phyloP scores from a whole-genome alignment of 2,888 invertebrate species.

The Steromphala cineraria region DNA sequence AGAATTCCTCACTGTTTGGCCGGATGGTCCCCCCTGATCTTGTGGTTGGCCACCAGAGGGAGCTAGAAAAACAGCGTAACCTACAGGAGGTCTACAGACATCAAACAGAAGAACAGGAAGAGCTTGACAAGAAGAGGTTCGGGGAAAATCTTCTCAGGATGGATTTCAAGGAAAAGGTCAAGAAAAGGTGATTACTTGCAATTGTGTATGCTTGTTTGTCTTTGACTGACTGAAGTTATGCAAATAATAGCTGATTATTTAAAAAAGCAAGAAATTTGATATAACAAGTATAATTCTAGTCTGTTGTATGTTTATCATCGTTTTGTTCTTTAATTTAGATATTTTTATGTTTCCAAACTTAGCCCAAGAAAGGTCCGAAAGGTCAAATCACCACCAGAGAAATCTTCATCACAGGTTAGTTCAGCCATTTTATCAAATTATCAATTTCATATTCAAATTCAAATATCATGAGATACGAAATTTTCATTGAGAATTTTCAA shows the following conservation, averaged over 20 bases:
- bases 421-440: too few species aligned
- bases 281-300: too few species aligned
- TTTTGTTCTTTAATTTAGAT: too few species aligned
- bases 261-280: too few species aligned
- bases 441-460: too few species aligned
- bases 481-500: too few species aligned
- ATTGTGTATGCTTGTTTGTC: background rate
- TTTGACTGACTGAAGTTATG: background rate
- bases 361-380: background rate
- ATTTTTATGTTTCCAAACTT: too few species aligned
- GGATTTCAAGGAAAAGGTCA: conserved; percentile 22
- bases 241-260: background rate
- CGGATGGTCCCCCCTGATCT: conserved; percentile 52
- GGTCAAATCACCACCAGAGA: background rate
- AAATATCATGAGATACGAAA: too few species aligned
- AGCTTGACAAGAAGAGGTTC: conserved; percentile 30
- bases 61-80: conserved; percentile 43
- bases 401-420: background rate
- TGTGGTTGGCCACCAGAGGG: conserved; percentile 45
- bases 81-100: conserved; percentile 34
- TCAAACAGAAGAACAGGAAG: conserved; percentile 25
- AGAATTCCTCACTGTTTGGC: conserved; percentile 49
- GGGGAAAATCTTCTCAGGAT: conserved; percentile 46
- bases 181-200: background rate
- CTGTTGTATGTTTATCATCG: too few species aligned